Conservation (phyloP, 2,888 invertebrate genomes). For the Hedya salicella region DNA sequence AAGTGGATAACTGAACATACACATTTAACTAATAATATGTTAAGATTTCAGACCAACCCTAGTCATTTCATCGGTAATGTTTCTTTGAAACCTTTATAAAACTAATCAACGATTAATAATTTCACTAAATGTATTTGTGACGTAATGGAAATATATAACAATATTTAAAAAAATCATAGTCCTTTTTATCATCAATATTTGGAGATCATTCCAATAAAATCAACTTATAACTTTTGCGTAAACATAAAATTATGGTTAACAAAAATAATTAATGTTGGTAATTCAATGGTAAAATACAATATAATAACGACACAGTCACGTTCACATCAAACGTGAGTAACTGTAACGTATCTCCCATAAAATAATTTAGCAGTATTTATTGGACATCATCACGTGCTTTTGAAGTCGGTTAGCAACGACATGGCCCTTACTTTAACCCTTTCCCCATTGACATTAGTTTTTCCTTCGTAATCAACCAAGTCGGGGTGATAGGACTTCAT, state of each 20-base stretch:
- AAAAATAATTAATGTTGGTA: too few relatives aligned
- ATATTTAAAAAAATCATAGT: not conserved
- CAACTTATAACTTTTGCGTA: not conserved
- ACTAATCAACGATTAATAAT: slow-evolving; percentile 29
- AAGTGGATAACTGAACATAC: not conserved
- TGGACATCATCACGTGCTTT: slow-evolving; percentile 17
- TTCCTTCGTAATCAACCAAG: slow-evolving; percentile 25
- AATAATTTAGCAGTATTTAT: too few relatives aligned
- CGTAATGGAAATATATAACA: slow-evolving; percentile 20
- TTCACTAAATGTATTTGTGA: slow-evolving; percentile 19
- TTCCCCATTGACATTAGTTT: slow-evolving; percentile 18
- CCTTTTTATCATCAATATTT: not conserved
- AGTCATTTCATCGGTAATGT: not conserved
- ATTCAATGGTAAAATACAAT: too few relatives aligned
- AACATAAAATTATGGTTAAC: too few relatives aligned
- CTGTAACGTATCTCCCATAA: too few relatives aligned
- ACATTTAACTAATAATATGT: not conserved
- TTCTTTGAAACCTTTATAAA: slow-evolving; percentile 7
- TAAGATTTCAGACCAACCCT: too few relatives aligned
- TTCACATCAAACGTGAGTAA: too few relatives aligned
- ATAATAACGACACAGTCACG: too few relatives aligned
- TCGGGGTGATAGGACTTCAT: slow-evolving; percentile 76
- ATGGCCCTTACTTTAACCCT: slow-evolving; percentile 28
- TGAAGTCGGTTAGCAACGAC: slow-evolving; percentile 26
- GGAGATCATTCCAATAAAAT: not conserved